These are phyloP conservation scores for Poicephalus meyeri DNA, from an alignment of 2,113 vertebrate species.

Conservation along the genomic window DNA sequence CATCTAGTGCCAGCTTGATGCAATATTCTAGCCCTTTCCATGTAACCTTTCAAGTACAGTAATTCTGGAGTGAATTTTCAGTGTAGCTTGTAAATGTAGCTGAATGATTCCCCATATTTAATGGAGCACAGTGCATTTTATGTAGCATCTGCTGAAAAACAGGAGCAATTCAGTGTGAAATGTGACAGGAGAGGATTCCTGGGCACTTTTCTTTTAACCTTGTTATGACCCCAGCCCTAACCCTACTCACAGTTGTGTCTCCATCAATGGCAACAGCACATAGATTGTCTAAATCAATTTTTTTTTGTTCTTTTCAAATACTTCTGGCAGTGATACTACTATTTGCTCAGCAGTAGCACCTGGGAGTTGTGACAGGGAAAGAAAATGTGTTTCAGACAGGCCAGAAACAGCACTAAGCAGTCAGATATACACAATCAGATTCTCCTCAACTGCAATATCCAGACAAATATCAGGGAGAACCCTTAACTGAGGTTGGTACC, in stretches of 20 bases:
- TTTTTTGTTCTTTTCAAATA: conserved; percentile 66
- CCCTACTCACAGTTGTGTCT: conserved; percentile 31
- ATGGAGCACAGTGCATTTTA: conserved; percentile 9
- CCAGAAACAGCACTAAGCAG: conserved; percentile 2
- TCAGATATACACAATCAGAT: conserved; percentile 17
- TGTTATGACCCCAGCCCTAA: conserved; percentile 22
- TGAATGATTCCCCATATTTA: conserved; percentile 28
- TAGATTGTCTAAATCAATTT: conserved; percentile 57
- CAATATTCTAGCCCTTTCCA: neutral
- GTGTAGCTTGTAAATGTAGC: conserved; percentile 31
- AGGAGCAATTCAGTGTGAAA: conserved; percentile 35
- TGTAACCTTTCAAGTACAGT: neutral
- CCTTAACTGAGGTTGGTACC: neutral
- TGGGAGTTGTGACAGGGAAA: conserved; percentile 61
- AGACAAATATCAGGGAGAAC: conserved; percentile 13
- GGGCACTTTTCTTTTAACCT: conserved; percentile 64
- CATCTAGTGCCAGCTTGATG: neutral
- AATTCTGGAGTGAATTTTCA: conserved; percentile 5
- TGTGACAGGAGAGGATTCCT: conserved; percentile 55
- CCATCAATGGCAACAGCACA: conserved; percentile 38
- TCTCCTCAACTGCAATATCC: neutral
- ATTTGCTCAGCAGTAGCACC: conserved; percentile 65
- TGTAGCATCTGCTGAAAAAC: conserved; percentile 28
- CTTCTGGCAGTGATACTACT: conserved; percentile 48
- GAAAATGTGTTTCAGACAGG: conserved; percentile 52